Percentiles rank a stretch among this genome's conserved stretches.
Evolutionary conservation across 2,888 invertebrate genomes (phyloP).

Genomic region (Molorchus minor): DNA sequence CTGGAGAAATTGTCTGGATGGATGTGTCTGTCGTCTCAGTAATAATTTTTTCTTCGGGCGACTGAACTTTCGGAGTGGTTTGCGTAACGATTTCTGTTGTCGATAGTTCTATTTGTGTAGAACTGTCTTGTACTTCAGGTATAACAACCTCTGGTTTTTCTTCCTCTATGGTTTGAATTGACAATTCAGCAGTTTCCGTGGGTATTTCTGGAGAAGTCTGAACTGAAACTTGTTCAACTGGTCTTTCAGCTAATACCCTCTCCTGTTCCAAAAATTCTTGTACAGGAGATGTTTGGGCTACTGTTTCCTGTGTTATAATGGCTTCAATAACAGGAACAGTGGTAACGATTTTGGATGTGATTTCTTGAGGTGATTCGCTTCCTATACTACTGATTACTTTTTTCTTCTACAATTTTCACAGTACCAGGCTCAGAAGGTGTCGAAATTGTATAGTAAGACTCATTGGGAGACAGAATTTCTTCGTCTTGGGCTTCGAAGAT

Average conservation of each 20-base stretch:
- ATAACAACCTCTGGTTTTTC: conserved; percentile 49
- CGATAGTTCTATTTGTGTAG: conserved; percentile 63
- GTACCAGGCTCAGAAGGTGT: conserved; percentile 68
- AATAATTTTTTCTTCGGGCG: conserved; percentile 46
- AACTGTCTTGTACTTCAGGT: conserved; percentile 61
- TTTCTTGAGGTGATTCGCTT: conserved; percentile 67
- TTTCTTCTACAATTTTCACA: conserved; percentile 75
- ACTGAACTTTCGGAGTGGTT: conserved; percentile 56
- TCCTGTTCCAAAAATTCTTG: conserved; percentile 56
- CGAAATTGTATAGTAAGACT: conserved; percentile 69
- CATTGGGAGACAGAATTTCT: conserved; percentile 66
- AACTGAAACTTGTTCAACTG: conserved; percentile 56
- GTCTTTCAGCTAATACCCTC: conserved; percentile 58
- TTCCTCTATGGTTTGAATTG: conserved; percentile 69
- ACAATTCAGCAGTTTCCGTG: conserved; percentile 61
- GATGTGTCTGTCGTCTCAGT: conserved; percentile 58
- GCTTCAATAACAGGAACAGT: conserved; percentile 70
- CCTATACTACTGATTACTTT: conserved; percentile 67
- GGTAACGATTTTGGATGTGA: conserved; percentile 61
- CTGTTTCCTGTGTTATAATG: conserved; percentile 67
- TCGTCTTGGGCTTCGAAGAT: conserved; percentile 64
- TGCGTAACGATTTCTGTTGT: conserved; percentile 61
- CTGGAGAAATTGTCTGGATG: conserved; percentile 62
- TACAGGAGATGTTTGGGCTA: conserved; percentile 70
- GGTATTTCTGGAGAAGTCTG: conserved; percentile 67